These are phyloP conservation scores for Drosophila paracracens DNA, from an alignment of 2,888 invertebrate genomes.

Conservation along the genomic window DNA sequence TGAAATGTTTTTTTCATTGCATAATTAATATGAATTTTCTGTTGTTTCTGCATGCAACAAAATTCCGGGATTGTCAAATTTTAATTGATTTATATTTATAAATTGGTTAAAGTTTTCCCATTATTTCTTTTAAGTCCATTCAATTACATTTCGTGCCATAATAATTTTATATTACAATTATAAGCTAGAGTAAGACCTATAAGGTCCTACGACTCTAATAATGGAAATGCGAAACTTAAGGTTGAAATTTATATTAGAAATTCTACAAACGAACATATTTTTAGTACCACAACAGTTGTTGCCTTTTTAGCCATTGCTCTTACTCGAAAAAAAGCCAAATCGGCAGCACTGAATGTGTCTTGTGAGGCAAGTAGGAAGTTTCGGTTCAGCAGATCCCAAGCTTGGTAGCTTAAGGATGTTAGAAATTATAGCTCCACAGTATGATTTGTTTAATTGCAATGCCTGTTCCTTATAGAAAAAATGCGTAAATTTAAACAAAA, in stretches of 20 bases:
- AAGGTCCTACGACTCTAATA: background rate
- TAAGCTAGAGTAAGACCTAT: background rate
- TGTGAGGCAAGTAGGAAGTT: conserved; percentile 32
- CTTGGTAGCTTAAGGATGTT: conserved; percentile 45
- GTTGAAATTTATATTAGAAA: background rate
- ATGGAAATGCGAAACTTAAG: background rate
- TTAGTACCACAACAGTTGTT: background rate
- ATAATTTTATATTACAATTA: background rate
- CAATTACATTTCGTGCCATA: background rate
- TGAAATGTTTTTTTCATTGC: background rate
- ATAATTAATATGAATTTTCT: background rate
- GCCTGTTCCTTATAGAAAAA: background rate
- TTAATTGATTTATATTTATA: background rate
- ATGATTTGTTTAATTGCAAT: conserved; percentile 71
- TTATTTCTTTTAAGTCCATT: background rate
- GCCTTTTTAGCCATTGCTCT: background rate
- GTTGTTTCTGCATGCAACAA: background rate
- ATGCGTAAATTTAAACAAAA: background rate
- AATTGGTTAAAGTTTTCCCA: background rate
- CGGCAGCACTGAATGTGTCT: conserved; percentile 3
- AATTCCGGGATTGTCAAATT: background rate
- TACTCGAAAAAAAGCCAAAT: background rate
- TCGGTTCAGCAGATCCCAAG: conserved; percentile 21
- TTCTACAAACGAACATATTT: background rate
- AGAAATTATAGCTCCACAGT: conserved; percentile 65